Conservation (phyloP, 2,113 vertebrate species). For the Candoia aspera region DNA sequence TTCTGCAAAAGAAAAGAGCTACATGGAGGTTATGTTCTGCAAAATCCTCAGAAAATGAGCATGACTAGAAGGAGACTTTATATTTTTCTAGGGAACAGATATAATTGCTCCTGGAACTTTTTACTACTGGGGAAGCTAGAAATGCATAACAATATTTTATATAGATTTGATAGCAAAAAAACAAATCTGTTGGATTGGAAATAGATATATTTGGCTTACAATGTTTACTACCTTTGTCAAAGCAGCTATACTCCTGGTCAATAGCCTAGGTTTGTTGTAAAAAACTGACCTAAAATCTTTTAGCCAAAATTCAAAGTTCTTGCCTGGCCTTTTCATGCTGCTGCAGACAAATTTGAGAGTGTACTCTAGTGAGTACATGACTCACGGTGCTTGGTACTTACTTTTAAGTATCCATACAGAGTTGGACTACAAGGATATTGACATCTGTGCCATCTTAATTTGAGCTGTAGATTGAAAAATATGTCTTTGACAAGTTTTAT, state of each 20-base stretch:
- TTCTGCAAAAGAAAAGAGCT: background rate
- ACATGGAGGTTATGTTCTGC: background rate
- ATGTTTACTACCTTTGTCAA: background rate
- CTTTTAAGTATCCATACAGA: background rate
- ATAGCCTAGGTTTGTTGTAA: background rate
- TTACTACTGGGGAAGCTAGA: background rate
- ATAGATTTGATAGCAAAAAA: background rate
- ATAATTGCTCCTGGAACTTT: background rate
- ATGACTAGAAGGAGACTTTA: background rate
- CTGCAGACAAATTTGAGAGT: background rate
- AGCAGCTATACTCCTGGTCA: background rate
- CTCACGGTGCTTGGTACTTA: background rate
- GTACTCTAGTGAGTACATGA: background rate
- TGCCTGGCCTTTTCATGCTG: background rate
- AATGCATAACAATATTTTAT: background rate
- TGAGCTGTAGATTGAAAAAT: background rate
- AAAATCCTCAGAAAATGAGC: background rate
- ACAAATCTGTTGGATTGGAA: background rate
- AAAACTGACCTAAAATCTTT: background rate
- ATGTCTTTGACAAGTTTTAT: conserved; percentile 13
- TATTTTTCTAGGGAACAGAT: background rate
- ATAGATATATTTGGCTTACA: background rate
- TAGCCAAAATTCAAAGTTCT: background rate
- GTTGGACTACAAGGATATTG: conserved; percentile 3
- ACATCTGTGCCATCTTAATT: background rate